Conservation (phyloP, 2,797 vertebrate genomes). For the Eospalax fontanierii region DNA sequence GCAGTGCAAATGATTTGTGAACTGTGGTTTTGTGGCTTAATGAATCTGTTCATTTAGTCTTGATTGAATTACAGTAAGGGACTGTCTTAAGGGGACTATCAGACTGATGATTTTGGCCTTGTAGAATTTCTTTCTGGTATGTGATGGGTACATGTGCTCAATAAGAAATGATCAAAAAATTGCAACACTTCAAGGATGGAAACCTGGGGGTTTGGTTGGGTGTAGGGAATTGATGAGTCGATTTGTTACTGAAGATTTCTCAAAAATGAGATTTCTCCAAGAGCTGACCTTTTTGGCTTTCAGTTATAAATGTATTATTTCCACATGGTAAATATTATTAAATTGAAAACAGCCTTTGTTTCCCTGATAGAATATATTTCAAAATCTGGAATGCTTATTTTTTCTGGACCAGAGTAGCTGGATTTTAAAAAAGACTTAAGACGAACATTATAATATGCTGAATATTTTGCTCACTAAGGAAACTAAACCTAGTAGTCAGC, state of each 20-base stretch:
- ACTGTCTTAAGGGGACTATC: background rate
- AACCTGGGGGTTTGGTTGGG: background rate
- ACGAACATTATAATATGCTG: background rate
- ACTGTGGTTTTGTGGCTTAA: slow-evolving; percentile 61
- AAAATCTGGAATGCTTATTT: slow-evolving; percentile 36
- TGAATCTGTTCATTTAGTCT: slow-evolving; percentile 69
- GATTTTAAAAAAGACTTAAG: background rate
- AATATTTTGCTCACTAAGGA: background rate
- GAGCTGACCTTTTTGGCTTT: slow-evolving; percentile 57
- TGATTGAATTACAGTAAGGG: slow-evolving; percentile 40
- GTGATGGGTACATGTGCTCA: background rate
- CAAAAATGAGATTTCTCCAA: slow-evolving; percentile 56
- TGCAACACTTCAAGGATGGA: background rate
- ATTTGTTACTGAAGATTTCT: slow-evolving; percentile 28
- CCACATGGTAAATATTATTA: slow-evolving; percentile 51
- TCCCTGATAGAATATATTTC: slow-evolving; percentile 53
- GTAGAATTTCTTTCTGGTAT: slow-evolving; percentile 16
- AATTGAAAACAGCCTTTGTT: slow-evolving; percentile 51
- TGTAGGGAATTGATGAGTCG: slow-evolving; percentile 47
- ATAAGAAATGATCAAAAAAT: slow-evolving; percentile 34
- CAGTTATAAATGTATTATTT: slow-evolving; percentile 56
- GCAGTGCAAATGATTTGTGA: slow-evolving; percentile 52
- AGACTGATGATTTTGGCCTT: slow-evolving; percentile 56
- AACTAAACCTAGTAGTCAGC: background rate
- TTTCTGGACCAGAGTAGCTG: slow-evolving; percentile 51